phyloP scores from a whole-genome alignment of 2,888 invertebrate species.

The Drosophila mettleri region DNA sequence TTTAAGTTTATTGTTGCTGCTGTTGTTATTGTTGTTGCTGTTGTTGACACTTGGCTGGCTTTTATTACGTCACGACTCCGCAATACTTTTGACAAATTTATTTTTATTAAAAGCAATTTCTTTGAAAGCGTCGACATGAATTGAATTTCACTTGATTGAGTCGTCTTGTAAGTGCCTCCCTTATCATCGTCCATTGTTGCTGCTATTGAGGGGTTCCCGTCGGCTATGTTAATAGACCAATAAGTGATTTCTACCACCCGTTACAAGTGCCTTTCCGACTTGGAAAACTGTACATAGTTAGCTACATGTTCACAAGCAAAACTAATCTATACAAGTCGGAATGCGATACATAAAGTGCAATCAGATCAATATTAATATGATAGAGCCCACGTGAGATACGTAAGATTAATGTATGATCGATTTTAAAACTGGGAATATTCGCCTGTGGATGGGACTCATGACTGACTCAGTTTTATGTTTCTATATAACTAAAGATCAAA shows the following conservation, averaged over 20 bases:
- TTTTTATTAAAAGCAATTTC: slow-evolving; percentile 76
- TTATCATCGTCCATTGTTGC: slow-evolving; percentile 27
- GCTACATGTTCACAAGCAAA: background rate
- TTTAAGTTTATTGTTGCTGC: slow-evolving; percentile 21
- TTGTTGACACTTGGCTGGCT: slow-evolving; percentile 31
- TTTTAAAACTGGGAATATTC: background rate
- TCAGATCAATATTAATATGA: background rate
- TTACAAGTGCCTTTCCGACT: background rate
- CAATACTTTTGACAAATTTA: slow-evolving; percentile 75
- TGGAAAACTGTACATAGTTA: background rate
- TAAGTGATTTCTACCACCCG: slow-evolving; percentile 26
- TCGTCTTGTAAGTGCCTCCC: slow-evolving; percentile 47
- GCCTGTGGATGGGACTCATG: background rate
- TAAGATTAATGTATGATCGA: too few relatives aligned
- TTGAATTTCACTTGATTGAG: slow-evolving; percentile 73
- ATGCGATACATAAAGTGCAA: background rate
- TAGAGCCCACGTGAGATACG: background rate
- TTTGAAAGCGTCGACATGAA: slow-evolving; percentile 64
- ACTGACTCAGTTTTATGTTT: background rate
- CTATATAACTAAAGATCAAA: background rate
- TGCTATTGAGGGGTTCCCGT: background rate
- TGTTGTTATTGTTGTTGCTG: slow-evolving; percentile 6
- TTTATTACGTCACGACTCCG: slow-evolving; percentile 70
- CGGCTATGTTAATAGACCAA: slow-evolving; percentile 18
- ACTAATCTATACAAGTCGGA: background rate